A percentile compares a stretch with the other conserved stretches of the same genome.
These are phyloP conservation scores for Pseudorhiza aurosa DNA, from an alignment of 30 jellyfish, hydroid and myxozoan genomes.

Conservation along the genomic window DNA sequence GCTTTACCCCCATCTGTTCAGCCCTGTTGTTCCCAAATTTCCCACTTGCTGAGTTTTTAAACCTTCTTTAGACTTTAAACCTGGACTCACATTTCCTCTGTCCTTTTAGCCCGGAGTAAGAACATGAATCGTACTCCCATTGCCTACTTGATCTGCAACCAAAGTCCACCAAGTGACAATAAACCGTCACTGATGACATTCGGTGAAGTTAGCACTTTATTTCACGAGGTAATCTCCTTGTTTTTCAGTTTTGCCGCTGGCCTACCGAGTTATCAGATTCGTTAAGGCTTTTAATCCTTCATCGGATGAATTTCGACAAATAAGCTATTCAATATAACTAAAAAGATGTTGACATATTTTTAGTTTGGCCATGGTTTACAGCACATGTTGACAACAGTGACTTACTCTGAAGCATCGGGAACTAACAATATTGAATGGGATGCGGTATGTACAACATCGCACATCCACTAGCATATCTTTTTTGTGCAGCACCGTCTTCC, in stretches of 20 bases:
- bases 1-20: too few species aligned
- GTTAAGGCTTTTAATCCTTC: background rate
- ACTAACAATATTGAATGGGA: constrained; percentile 90
- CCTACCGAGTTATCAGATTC: too few species aligned
- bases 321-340: background rate
- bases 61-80: too few species aligned
- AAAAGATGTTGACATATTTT: too few species aligned
- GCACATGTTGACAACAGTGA: constrained; percentile 91
- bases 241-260: too few species aligned
- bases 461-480: too few species aligned
- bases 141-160: constrained; percentile 84
- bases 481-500: too few species aligned
- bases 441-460: constrained; percentile 66
- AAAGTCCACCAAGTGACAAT: constrained; percentile 82
- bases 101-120: constrained; percentile 71
- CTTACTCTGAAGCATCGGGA: constrained; percentile 90
- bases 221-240: constrained; percentile 83
- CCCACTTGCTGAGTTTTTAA: too few species aligned
- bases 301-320: background rate
- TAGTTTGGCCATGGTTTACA: constrained; percentile 96
- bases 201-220: constrained; percentile 75
- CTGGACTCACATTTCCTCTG: too few species aligned
- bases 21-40: too few species aligned
- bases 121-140: constrained; percentile 72
- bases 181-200: constrained; percentile 86